phyloP scores from a whole-genome alignment of 2,888 invertebrate genomes.

The Parnassius mnemosyne region DNA sequence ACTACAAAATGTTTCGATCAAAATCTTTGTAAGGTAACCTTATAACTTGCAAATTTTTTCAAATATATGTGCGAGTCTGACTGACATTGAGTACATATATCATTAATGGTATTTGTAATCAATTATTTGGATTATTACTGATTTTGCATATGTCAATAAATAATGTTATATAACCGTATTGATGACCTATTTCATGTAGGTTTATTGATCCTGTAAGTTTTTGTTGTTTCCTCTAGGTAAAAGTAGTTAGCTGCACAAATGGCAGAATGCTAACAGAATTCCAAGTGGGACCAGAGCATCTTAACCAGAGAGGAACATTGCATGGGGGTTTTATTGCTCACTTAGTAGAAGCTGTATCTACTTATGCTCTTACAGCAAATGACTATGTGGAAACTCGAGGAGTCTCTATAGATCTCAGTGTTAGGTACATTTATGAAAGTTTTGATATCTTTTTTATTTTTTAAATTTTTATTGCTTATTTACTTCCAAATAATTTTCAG shows the following conservation, averaged over 20 bases:
- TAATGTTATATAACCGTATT: no score
- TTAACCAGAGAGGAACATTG: slow-evolving; percentile 86
- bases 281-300: slow-evolving; percentile 85
- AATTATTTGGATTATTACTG: no score
- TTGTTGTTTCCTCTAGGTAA: slow-evolving; percentile 46
- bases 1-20: slow-evolving; percentile 69
- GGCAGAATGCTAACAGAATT: slow-evolving; percentile 89
- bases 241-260: slow-evolving; percentile 78
- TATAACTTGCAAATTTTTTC: not conserved
- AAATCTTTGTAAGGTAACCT: slow-evolving; percentile 61
- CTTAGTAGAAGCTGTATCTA: slow-evolving; percentile 86
- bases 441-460: slow-evolving; percentile 5
- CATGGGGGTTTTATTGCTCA: slow-evolving; percentile 94
- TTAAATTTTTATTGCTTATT: not conserved
- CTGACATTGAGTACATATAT: no score
- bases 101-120: no score
- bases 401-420: slow-evolving; percentile 90
- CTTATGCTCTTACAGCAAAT: slow-evolving; percentile 87
- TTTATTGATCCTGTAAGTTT: not conserved
- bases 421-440: slow-evolving; percentile 80
- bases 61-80: not conserved
- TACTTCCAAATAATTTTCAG: slow-evolving; percentile 66
- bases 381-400: slow-evolving; percentile 83
- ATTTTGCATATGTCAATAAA: no score
- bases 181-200: no score